phyloP scores from a whole-genome alignment of 2,888 invertebrate species.

The Caenorhabditis panamensis region DNA sequence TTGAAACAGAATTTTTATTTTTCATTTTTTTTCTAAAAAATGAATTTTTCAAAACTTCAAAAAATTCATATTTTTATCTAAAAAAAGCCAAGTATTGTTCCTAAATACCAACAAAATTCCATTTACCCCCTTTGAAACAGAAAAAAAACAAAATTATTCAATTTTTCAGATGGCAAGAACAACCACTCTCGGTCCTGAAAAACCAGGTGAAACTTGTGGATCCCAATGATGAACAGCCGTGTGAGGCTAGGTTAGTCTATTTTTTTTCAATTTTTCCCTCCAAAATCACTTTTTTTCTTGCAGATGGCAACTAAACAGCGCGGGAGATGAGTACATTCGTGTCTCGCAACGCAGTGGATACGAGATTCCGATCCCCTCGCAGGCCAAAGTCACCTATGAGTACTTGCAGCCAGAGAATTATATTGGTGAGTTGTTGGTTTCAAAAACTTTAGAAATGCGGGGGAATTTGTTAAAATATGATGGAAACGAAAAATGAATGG shows the following conservation, averaged over 20 bases:
- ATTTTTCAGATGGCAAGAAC: constrained; percentile 67
- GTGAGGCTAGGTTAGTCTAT: constrained; percentile 65
- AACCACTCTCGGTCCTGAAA: constrained; percentile 74
- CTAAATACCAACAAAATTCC: not conserved
- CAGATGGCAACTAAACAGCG: constrained; percentile 74
- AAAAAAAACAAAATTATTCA: not conserved
- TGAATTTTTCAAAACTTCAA: too few species aligned
- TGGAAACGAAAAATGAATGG: too few species aligned
- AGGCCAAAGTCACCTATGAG: constrained; percentile 78
- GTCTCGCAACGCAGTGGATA: constrained; percentile 75
- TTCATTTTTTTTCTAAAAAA: too few species aligned
- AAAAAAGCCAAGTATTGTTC: not conserved
- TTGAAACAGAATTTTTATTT: too few species aligned
- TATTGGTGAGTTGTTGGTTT: too few species aligned
- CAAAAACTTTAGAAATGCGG: not conserved
- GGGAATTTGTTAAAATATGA: not conserved
- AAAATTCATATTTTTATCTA: not conserved
- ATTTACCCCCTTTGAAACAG: not conserved
- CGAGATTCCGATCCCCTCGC: constrained; percentile 78
- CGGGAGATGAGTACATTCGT: constrained; percentile 73
- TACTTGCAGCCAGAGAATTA: constrained; percentile 75
- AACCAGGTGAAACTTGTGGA: constrained; percentile 78
- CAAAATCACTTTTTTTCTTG: constrained; percentile 31
- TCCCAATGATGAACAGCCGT: constrained; percentile 77
- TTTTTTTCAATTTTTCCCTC: too few species aligned